A percentile compares a stretch with the other conserved stretches of the same genome.
Evolutionary conservation across 2,113 vertebrate genomes (phyloP).

Genomic region (Clarias gariepinus): DNA sequence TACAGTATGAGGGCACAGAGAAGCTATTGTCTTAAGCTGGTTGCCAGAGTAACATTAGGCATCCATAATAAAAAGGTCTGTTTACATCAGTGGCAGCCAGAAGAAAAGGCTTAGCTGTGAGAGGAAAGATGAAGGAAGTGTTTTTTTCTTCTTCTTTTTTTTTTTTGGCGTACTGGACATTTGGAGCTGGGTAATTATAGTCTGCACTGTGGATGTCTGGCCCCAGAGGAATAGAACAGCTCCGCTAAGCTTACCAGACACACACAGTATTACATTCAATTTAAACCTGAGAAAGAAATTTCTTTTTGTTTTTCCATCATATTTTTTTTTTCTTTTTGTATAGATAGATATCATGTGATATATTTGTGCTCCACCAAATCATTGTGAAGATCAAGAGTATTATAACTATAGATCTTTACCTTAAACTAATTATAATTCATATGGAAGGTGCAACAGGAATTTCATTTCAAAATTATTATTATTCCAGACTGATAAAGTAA

Average conservation of each 20-base stretch:
- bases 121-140: conserved; percentile 37
- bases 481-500: not conserved
- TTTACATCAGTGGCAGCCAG: conserved; percentile 54
- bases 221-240: not conserved
- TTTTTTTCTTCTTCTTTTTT: not conserved
- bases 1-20: conserved; percentile 60
- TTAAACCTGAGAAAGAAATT: not conserved
- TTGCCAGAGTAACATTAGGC: conserved; percentile 59
- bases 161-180: conserved; percentile 17
- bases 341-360: not conserved
- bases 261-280: not conserved
- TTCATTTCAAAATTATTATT: not conserved
- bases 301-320: not conserved
- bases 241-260: not conserved
- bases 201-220: conserved; percentile 4
- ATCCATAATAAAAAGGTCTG: conserved; percentile 52
- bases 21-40: conserved; percentile 62
- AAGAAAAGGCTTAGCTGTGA: conserved; percentile 36
- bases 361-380: conserved; percentile 9
- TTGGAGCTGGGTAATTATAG: conserved; percentile 34
- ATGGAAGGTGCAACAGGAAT: not conserved
- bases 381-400: not conserved
- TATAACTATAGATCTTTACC: not conserved
- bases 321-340: not conserved
- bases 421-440: not conserved